A percentile compares a stretch with the other conserved stretches of the same genome.
Evolutionary conservation across 2,113 vertebrate genomes (phyloP).

Genomic region (Protomyctophum bolini): DNA sequence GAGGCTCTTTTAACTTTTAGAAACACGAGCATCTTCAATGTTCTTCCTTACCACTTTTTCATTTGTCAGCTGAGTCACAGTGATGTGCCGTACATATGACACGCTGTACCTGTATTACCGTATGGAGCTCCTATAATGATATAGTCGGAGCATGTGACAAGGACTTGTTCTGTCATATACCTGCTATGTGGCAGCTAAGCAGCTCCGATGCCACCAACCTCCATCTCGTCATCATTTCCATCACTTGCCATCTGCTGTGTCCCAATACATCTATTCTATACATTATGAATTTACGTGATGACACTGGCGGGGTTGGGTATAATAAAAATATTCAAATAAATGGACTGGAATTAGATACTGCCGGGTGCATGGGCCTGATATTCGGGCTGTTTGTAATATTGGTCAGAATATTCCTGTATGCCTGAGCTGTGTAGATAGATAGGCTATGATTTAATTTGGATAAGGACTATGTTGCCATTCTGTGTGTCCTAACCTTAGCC

Average conservation of each 20-base stretch:
- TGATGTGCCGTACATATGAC: background rate
- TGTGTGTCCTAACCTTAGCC: background rate
- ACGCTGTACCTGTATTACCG: background rate
- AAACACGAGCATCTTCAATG: background rate
- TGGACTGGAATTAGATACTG: background rate
- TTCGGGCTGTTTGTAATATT: too few species aligned
- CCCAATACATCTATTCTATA: constrained; percentile 1
- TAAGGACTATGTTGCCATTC: background rate
- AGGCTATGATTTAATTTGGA: constrained; percentile 7
- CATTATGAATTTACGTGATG: constrained; percentile 26
- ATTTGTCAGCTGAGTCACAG: background rate
- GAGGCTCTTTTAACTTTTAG: background rate
- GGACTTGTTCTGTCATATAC: constrained; percentile 7
- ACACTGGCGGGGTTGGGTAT: constrained; percentile 21
- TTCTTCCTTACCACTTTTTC: background rate
- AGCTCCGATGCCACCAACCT: background rate
- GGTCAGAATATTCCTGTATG: too few species aligned
- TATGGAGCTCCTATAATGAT: background rate
- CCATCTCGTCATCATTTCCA: constrained; percentile 8
- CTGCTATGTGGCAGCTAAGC: background rate
- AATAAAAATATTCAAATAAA: background rate
- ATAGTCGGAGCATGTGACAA: constrained; percentile 4
- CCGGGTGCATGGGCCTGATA: background rate
- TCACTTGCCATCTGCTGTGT: constrained; percentile 17
- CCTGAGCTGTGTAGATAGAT: background rate